These are phyloP conservation scores for Podarcis cretensis DNA, from an alignment of 2,113 vertebrate species.

Conservation along the genomic window DNA sequence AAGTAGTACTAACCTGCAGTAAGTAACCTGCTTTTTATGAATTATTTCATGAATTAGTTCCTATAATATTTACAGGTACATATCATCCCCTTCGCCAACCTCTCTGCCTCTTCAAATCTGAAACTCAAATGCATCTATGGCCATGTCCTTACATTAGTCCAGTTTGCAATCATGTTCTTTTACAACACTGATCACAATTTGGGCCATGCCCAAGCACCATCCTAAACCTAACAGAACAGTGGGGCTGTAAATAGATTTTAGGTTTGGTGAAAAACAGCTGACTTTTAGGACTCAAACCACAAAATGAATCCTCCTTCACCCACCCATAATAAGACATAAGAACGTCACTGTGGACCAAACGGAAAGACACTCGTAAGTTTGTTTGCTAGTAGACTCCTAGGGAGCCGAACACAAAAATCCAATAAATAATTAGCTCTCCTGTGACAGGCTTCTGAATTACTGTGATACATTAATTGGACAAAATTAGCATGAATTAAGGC, in stretches of 20 bases:
- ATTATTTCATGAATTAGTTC: no score
- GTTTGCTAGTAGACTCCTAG: slow-evolving; percentile 88
- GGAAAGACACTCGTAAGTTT: slow-evolving; percentile 84
- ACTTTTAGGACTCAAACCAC: slow-evolving; percentile 69
- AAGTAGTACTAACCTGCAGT: no score
- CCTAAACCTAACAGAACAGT: slow-evolving; percentile 65
- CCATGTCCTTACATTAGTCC: no score
- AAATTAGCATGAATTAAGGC: slow-evolving; percentile 99
- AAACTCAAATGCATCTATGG: no score
- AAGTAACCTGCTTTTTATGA: no score
- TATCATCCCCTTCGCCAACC: no score
- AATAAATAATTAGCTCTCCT: slow-evolving; percentile 99
- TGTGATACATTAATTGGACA: slow-evolving; percentile 99
- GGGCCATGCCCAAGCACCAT: no score
- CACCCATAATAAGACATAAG: slow-evolving; percentile 73
- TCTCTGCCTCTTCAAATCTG: no score
- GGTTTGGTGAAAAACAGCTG: slow-evolving; percentile 67
- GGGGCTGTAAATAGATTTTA: slow-evolving; percentile 74
- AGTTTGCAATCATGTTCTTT: no score
- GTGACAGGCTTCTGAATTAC: slow-evolving; percentile 96
- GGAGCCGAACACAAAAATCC: slow-evolving; percentile 86
- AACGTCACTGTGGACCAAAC: slow-evolving; percentile 75
- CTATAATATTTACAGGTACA: no score
- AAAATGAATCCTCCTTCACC: slow-evolving; percentile 64
- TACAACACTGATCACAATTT: no score